These are phyloP conservation scores for Baryphthengus martii DNA, from an alignment of 2,113 vertebrate genomes.

Conservation along the genomic window DNA sequence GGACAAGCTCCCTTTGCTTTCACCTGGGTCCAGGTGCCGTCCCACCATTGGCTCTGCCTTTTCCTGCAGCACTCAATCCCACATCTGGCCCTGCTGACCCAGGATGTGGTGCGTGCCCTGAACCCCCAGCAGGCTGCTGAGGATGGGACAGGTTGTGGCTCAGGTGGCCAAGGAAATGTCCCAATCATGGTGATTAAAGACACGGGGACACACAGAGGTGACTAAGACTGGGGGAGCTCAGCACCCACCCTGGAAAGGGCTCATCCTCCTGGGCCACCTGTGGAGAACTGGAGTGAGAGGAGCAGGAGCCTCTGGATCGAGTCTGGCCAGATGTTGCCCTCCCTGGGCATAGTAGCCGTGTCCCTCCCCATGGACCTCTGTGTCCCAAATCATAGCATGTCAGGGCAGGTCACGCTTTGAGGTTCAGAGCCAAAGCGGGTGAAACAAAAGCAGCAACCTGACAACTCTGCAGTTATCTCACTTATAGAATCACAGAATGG, in stretches of 20 bases:
- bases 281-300: not conserved
- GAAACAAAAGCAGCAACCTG: too few species aligned
- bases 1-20: too few species aligned
- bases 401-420: not conserved
- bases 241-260: not conserved
- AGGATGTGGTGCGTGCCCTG: too few species aligned
- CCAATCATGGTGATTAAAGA: not conserved
- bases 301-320: not conserved
- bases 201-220: not conserved
- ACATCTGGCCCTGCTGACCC: too few species aligned
- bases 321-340: too few species aligned
- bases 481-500: too few species aligned
- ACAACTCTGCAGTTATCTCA: too few species aligned
- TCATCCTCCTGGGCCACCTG: not conserved
- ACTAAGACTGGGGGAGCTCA: not conserved
- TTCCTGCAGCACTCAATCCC: too few species aligned
- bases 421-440: not conserved
- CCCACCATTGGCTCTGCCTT: too few species aligned
- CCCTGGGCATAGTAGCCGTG: not conserved
- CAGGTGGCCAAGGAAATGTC: not conserved
- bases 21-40: too few species aligned
- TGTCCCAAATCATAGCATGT: not conserved
- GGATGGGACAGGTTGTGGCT: not conserved
- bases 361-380: not conserved
- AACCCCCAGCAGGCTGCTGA: not conserved